Percentiles rank a stretch among this genome's conserved stretches.
These are phyloP conservation scores for Chelonia mydas DNA, from an alignment of 2,797 vertebrate genomes.

Conservation along the genomic window DNA sequence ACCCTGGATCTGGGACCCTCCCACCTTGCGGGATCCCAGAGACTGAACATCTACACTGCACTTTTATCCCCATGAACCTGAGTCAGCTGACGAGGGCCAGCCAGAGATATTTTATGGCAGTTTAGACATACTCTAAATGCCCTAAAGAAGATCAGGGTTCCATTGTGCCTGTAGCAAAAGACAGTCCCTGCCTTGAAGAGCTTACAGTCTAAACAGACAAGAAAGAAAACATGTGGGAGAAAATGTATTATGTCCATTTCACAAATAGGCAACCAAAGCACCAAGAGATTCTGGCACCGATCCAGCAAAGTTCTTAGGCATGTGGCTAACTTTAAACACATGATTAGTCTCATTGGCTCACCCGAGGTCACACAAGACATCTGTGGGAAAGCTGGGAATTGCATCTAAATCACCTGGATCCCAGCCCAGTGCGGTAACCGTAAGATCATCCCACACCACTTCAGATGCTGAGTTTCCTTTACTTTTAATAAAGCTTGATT, in stretches of 20 bases:
- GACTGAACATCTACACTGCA: neutral
- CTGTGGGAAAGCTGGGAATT: neutral
- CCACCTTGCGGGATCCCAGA: neutral
- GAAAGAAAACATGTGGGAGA: neutral
- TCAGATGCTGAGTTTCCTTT: fast-evolving
- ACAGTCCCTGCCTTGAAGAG: neutral
- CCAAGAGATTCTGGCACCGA: neutral
- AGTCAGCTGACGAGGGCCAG: neutral
- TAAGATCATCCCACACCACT: fast-evolving
- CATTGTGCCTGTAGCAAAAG: neutral
- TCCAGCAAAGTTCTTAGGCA: neutral
- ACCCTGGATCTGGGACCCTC: neutral
- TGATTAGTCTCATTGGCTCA: neutral
- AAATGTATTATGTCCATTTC: neutral
- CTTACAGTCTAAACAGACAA: neutral
- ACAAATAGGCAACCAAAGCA: neutral
- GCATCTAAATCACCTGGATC: neutral
- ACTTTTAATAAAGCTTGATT: neutral
- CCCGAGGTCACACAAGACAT: neutral
- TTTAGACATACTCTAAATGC: neutral
- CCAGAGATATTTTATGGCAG: neutral
- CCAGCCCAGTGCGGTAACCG: neutral
- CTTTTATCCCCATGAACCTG: neutral
- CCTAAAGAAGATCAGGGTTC: conserved; percentile 19
- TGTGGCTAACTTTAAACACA: neutral